Conservation (phyloP, 1,140 invertebrate genomes). For the Lepidurus arcticus region DNA sequence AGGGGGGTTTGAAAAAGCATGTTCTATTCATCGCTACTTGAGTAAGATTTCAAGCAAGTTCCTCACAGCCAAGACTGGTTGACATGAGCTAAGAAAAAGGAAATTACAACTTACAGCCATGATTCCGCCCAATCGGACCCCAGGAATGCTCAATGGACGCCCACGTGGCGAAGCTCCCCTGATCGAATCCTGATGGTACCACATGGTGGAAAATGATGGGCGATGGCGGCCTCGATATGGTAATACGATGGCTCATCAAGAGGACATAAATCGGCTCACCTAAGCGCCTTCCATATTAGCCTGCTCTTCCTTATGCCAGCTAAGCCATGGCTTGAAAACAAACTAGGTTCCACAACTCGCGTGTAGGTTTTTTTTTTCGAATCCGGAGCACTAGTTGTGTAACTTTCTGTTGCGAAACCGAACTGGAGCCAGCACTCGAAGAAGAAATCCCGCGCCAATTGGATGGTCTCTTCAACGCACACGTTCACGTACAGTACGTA, state of each 20-base stretch:
- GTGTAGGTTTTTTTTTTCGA: too few relatives aligned
- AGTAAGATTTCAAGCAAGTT: neutral
- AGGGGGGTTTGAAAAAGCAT: neutral
- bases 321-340: neutral
- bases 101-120: neutral
- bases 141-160: conserved; percentile 12
- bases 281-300: conserved; percentile 19
- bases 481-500: too few relatives aligned
- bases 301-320: neutral
- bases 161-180: neutral
- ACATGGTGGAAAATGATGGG: neutral
- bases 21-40: neutral
- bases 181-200: neutral
- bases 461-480: too few relatives aligned
- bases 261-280: neutral
- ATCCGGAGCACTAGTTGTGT: too few relatives aligned
- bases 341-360: neutral
- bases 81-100: conserved; percentile 10
- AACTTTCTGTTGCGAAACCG: too few relatives aligned
- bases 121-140: conserved; percentile 7
- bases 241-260: conserved; percentile 21
- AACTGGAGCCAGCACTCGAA: too few relatives aligned
- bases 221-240: conserved; percentile 8
- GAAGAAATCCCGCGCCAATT: too few relatives aligned
- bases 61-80: neutral